Conservation (phyloP, 53 echinoderm and acorn worm species). For the Arbacia lixula region DNA sequence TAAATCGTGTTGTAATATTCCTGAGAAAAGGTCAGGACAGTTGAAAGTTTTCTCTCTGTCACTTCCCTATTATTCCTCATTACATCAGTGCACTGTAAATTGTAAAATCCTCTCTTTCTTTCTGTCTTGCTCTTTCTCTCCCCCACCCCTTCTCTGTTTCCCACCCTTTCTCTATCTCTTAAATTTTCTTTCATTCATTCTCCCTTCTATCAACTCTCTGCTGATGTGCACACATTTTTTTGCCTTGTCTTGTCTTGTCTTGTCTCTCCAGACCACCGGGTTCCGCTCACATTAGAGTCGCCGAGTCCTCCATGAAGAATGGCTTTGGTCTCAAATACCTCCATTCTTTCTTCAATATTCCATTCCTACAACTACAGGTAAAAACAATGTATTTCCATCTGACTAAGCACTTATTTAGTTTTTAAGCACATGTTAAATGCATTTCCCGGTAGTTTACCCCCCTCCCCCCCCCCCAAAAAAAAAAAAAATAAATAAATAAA, state of each 20-base stretch:
- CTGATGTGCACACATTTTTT: neutral
- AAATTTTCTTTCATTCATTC: neutral
- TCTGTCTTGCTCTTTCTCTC: neutral
- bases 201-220: neutral
- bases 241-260: neutral
- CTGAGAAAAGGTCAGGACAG: too few species aligned
- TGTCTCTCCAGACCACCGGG: conserved; percentile 76
- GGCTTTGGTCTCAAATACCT: conserved; percentile 95
- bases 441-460: too few species aligned
- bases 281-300: conserved; percentile 77
- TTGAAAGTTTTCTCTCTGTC: too few species aligned
- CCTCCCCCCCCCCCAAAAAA: too few species aligned
- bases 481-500: too few species aligned
- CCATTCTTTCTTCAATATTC: conserved; percentile 99
- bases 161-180: neutral
- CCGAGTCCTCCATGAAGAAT: conserved; percentile 97
- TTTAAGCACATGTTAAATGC: too few species aligned
- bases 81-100: too few species aligned
- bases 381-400: too few species aligned
- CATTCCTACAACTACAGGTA: conserved; percentile 94
- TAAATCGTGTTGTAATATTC: too few species aligned
- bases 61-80: too few species aligned
- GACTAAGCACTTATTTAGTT: too few species aligned
- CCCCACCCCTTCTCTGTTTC: neutral
- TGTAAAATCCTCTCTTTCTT: too few species aligned